Evolutionary conservation across 2,113 vertebrate species (phyloP), one percentile per base, ranked within the genome.

Genomic region (Ameiurus melas): DNA sequence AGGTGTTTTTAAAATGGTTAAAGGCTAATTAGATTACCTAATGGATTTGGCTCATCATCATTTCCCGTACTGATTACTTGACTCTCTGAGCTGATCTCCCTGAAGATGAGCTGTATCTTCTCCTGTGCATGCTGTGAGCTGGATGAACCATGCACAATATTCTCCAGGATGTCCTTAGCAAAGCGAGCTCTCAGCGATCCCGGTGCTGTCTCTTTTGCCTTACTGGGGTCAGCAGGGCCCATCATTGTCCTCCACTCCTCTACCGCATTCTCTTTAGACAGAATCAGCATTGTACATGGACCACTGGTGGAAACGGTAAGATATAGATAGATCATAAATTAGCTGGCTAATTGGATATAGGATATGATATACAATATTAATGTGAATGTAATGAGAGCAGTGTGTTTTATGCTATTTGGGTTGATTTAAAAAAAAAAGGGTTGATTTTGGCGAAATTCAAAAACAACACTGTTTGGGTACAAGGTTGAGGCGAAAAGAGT

Each of bases 251-350:
- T 96, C 97, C 96, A 98, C 3, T 97, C 95, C 64, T 94, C 89
- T 89, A 97, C 90, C 6, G 97, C 97, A 85, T 97, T 96, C 91
- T 97, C 96, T 89, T 96, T 97, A 66, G 91, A 94, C 89, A 98
- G 91, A 66, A 95, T 71, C 91, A 98, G 93, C 93, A 96, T 84
- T 92, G 95, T 2, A 66, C 95, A 96, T 0, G 94, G 93, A 0
- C 96, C 96, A 22, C 97, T 98, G 93, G 5, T 97, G 93, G 5
- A 89, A 70, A 43, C 25, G 62, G 8, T 25, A 55, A 51, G 25
- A 84, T 71, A 6, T 4, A 82, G 36, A 60, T 36, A 36, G 4
- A 77, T 16, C 0, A 17, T 64, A 14, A 78, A 75, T 47, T 13
- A 86, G 33, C 17, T 53, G 19, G 66, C 16, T 64, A 39, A 20